Conservation (phyloP, 2,888 invertebrate species). For the Cryptocephalus primarius region DNA sequence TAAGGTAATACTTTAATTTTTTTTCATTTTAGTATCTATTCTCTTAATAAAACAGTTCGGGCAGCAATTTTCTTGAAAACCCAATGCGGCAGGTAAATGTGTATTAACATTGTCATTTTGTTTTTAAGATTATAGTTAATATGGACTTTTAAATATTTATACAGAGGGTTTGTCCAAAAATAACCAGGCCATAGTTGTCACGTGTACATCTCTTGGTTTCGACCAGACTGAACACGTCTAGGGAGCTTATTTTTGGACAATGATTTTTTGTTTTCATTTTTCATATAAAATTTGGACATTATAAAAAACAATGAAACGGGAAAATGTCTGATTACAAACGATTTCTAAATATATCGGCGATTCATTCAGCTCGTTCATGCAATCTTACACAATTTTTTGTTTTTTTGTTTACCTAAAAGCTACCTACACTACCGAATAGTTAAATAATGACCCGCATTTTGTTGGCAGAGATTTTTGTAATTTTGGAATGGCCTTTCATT, state of each 20-base stretch:
- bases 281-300: constrained; percentile 20
- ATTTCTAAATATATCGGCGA: constrained; percentile 2
- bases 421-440: constrained; percentile 20
- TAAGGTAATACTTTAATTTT: constrained; percentile 28
- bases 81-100: constrained; percentile 12
- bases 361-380: constrained; percentile 6
- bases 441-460: constrained; percentile 30
- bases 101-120: constrained; percentile 19
- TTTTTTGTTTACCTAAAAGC: constrained; percentile 17
- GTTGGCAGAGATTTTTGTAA: constrained; percentile 33
- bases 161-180: constrained; percentile 1
- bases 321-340: constrained; percentile 7
- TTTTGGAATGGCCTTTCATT: background rate
- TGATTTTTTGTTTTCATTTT: constrained; percentile 3
- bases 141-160: constrained; percentile 7
- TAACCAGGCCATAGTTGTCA: background rate
- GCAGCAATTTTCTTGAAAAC: constrained; percentile 28
- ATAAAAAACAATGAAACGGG: constrained; percentile 6
- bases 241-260: constrained; percentile 11
- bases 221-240: background rate
- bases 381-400: constrained; percentile 10
- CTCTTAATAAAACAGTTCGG: constrained; percentile 11
- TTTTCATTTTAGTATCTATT: constrained; percentile 1
- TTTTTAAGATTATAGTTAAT: constrained; percentile 3
- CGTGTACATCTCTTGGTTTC: background rate